Percentiles rank a stretch among this genome's conserved stretches.
These are phyloP conservation scores for Bradypus variegatus DNA, from an alignment of 2,797 vertebrate genomes.

Conservation along the genomic window DNA sequence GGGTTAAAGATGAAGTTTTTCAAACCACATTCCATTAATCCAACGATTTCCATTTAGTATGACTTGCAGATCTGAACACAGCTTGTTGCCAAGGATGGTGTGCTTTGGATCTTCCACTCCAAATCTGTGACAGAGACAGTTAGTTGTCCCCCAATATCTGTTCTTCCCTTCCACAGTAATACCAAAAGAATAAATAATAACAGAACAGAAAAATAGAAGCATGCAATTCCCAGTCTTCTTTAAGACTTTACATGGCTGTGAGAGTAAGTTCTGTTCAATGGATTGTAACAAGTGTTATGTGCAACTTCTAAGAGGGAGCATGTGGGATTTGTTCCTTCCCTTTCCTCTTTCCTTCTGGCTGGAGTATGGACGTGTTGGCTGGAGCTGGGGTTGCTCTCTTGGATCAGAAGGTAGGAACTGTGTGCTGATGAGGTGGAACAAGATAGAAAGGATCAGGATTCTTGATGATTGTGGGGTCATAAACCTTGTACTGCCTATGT, in stretches of 20 bases:
- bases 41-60: background rate
- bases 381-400: background rate
- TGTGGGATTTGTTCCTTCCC: background rate
- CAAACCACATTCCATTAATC: background rate
- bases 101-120: background rate
- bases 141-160: background rate
- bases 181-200: background rate
- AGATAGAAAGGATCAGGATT: background rate
- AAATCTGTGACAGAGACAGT: background rate
- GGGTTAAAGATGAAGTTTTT: background rate
- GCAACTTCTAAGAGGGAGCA: background rate
- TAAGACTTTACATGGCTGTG: background rate
- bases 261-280: background rate
- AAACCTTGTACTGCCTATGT: background rate
- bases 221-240: background rate
- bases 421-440: background rate
- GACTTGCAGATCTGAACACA: background rate
- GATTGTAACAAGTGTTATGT: fast-evolving
- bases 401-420: background rate
- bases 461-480: background rate
- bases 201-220: background rate
- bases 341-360: background rate
- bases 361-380: background rate
- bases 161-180: background rate
- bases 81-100: background rate